A percentile compares a stretch with the other conserved stretches of the same genome.
These are phyloP conservation scores for Iselma pallidipennis DNA, from an alignment of 2,888 invertebrate species.

Conservation along the genomic window DNA sequence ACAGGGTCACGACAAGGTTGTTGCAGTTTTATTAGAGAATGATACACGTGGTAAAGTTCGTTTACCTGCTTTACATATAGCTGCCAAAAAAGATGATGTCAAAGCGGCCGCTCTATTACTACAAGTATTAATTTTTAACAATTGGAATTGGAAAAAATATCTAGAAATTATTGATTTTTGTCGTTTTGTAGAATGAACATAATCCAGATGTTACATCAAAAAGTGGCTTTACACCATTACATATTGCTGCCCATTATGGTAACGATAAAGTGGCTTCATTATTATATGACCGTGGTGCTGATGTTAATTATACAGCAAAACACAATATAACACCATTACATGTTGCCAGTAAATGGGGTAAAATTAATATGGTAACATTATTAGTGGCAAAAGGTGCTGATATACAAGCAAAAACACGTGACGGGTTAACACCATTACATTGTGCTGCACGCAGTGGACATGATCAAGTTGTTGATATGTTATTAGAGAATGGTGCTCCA, in stretches of 20 bases:
- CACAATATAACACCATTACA: slow-evolving; percentile 98
- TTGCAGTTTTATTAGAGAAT: slow-evolving; percentile 95
- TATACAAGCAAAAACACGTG: slow-evolving; percentile 94
- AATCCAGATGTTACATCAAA: slow-evolving; percentile 98
- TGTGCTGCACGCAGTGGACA: slow-evolving; percentile 98
- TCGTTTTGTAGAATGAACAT: slow-evolving; percentile 98
- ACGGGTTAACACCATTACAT: slow-evolving; percentile 96
- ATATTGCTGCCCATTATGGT: slow-evolving; percentile 99
- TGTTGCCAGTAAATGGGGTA: slow-evolving; percentile 99
- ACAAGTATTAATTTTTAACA: no score
- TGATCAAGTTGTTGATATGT: slow-evolving; percentile 94
- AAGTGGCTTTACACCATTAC: slow-evolving; percentile 98
- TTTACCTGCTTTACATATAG: slow-evolving; percentile 97
- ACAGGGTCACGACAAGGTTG: slow-evolving; percentile 99
- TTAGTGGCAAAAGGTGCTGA: slow-evolving; percentile 92
- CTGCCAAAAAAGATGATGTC: slow-evolving; percentile 99
- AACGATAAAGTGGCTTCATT: slow-evolving; percentile 95
- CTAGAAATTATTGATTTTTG: no score
- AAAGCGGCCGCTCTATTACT: slow-evolving; percentile 94
- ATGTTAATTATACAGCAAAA: slow-evolving; percentile 98
- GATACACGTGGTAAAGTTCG: slow-evolving; percentile 97
- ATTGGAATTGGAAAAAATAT: background rate
- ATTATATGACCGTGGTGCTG: slow-evolving; percentile 95
- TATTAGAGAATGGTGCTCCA: slow-evolving; percentile 93
- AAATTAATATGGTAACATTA: slow-evolving; percentile 93